Evolutionary conservation across 1,140 invertebrate species (phyloP).

Genomic region (Ceratoteleas bidentatus): DNA sequence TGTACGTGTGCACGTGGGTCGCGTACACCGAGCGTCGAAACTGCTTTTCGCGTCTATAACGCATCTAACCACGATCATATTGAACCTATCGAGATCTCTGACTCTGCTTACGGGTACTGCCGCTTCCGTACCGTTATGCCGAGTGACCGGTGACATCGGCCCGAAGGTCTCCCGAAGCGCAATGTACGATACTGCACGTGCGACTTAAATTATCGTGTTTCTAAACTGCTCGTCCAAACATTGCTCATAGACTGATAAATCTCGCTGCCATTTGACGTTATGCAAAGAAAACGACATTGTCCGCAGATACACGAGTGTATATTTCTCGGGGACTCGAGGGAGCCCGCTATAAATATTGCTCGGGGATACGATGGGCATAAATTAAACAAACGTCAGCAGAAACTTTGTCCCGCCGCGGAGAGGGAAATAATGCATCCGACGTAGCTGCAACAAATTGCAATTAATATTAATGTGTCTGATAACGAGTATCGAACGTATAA

Average conservation of each 20-base stretch:
- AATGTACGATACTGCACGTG: slow-evolving; percentile 48
- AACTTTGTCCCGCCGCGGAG: slow-evolving; percentile 9
- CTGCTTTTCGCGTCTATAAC: slow-evolving; percentile 52
- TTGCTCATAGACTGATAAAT: slow-evolving; percentile 51
- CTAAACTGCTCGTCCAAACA: slow-evolving; percentile 47
- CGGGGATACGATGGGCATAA: slow-evolving; percentile 25
- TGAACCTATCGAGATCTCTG: slow-evolving; percentile 30
- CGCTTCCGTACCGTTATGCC: slow-evolving; percentile 65
- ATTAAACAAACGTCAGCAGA: slow-evolving; percentile 27
- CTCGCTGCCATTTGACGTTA: slow-evolving; percentile 44
- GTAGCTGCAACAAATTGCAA: slow-evolving; percentile 22
- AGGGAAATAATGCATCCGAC: slow-evolving; percentile 13
- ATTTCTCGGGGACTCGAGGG: slow-evolving; percentile 17
- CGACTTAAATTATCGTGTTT: slow-evolving; percentile 54
- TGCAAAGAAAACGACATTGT: slow-evolving; percentile 55
- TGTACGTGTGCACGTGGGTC: slow-evolving; percentile 46
- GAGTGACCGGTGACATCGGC: slow-evolving; percentile 54
- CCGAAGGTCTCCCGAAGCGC: slow-evolving; percentile 32
- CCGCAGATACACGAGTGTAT: slow-evolving; percentile 31
- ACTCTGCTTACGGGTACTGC: slow-evolving; percentile 50
- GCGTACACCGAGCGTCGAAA: slow-evolving; percentile 65
- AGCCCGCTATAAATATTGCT: slow-evolving; percentile 28
- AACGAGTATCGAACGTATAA: slow-evolving; percentile 11
- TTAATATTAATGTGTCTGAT: slow-evolving; percentile 17
- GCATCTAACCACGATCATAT: slow-evolving; percentile 33